These are phyloP conservation scores for Chromobotia macracanthus DNA, from an alignment of 2,797 vertebrate genomes.

Conservation along the genomic window DNA sequence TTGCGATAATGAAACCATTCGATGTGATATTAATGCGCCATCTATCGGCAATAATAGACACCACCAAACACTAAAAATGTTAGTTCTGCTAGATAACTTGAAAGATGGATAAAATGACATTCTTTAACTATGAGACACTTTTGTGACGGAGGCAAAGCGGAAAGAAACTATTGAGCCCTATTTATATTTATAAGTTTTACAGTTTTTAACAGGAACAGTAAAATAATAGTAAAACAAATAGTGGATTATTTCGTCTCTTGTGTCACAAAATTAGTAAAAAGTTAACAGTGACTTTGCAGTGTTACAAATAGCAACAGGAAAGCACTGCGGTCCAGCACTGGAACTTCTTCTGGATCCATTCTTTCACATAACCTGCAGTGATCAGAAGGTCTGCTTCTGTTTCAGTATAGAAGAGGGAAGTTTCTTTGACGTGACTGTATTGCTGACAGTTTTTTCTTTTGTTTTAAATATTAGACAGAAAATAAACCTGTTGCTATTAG, in stretches of 20 bases:
- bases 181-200: background rate
- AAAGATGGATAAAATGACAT: background rate
- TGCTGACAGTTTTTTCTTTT: background rate
- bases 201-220: background rate
- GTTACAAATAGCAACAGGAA: background rate
- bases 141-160: background rate
- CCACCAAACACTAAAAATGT: background rate
- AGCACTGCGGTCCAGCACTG: background rate
- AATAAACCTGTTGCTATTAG: no score
- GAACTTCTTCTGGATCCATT: background rate
- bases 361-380: background rate
- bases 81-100: slow-evolving; percentile 13
- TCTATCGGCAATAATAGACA: slow-evolving; percentile 22
- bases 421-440: slow-evolving; percentile 13
- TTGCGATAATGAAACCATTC: background rate
- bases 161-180: background rate
- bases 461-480: background rate
- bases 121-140: background rate
- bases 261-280: slow-evolving; percentile 23
- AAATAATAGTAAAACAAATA: no score
- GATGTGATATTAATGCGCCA: slow-evolving; percentile 28
- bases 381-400: slow-evolving; percentile 7
- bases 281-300: slow-evolving; percentile 10
- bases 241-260: slow-evolving; percentile 43
- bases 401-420: background rate